phyloP scores from a whole-genome alignment of 2,888 invertebrate genomes.

The Cepaea hortensis region DNA sequence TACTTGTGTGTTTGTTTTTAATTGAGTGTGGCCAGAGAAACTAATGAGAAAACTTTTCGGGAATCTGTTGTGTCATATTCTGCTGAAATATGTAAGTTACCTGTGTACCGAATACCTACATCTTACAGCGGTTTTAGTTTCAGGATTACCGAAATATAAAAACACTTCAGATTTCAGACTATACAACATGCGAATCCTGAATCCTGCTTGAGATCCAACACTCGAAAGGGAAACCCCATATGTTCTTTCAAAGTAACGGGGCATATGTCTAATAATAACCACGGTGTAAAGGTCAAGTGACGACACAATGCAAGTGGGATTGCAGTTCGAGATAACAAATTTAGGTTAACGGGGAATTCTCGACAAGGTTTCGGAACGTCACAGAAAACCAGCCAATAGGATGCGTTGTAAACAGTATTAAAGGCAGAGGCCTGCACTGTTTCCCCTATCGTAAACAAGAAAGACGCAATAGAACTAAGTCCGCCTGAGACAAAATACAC shows the following conservation, averaged over 20 bases:
- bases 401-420: constrained; percentile 18
- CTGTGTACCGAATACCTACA: background rate
- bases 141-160: background rate
- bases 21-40: background rate
- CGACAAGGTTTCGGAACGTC: background rate
- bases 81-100: background rate
- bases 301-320: background rate
- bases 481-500: too few relatives aligned
- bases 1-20: background rate
- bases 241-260: background rate
- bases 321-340: background rate
- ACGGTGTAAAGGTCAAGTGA: background rate
- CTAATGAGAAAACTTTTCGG: background rate
- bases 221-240: background rate
- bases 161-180: background rate
- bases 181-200: background rate
- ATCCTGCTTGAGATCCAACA: background rate
- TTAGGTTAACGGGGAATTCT: constrained; percentile 7
- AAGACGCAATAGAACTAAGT: background rate
- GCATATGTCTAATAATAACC: background rate
- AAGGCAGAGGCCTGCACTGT: background rate
- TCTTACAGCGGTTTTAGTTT: background rate
- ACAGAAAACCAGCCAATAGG: background rate
- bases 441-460: background rate
- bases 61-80: too few relatives aligned